phyloP scores from a whole-genome alignment of 2,113 vertebrate species.

The Chaenocephalus aceratus region DNA sequence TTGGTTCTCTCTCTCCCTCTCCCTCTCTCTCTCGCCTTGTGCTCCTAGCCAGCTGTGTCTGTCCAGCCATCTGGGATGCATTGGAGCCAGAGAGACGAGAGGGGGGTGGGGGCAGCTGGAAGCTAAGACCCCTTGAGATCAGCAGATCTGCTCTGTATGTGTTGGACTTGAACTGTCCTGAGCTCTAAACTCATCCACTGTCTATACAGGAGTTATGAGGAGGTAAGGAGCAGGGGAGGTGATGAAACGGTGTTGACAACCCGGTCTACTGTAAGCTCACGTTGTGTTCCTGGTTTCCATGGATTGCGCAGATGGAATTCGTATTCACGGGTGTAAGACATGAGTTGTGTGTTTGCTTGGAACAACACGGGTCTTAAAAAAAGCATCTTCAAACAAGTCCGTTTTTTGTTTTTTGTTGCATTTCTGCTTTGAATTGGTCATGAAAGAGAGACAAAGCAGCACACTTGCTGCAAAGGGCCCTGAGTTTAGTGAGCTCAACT shows the following conservation, averaged over 20 bases:
- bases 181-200: constrained; percentile 34
- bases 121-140: constrained; percentile 49
- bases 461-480: too few species aligned
- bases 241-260: constrained; percentile 11
- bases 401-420: too few species aligned
- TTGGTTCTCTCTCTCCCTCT: not conserved
- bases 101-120: constrained; percentile 68
- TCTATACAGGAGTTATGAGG: constrained; percentile 19
- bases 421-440: too few species aligned
- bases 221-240: not conserved
- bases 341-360: not conserved
- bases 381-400: too few species aligned
- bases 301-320: not conserved
- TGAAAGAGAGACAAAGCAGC: too few species aligned
- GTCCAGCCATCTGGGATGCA: constrained; percentile 80
- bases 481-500: too few species aligned
- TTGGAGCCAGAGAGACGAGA: constrained; percentile 66
- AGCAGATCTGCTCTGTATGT: constrained; percentile 57
- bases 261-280: not conserved
- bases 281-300: constrained; percentile 1
- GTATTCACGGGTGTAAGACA: not conserved
- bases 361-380: not conserved
- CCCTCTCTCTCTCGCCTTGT: constrained; percentile 17
- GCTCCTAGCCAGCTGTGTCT: constrained; percentile 72
- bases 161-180: constrained; percentile 51